Evolutionary conservation across 2,888 invertebrate genomes (phyloP), one percentile per base, ranked within the genome.

Genomic region (Diarsia brunnea): DNA sequence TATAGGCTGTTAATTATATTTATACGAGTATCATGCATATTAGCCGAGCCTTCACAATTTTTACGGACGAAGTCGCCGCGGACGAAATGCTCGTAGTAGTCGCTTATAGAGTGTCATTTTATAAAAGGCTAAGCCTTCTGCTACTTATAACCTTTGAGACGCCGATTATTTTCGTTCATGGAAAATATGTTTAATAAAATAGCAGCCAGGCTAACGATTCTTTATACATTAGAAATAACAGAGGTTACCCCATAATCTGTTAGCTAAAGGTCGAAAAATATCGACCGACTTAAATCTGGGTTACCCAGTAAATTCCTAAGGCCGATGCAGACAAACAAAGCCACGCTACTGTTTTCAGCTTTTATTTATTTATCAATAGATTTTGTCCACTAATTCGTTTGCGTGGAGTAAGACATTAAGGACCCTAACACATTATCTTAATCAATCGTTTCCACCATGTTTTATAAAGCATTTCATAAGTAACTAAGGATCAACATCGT

Each of bases 211-310:
- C 49, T 27, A 10, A 66, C 66, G 21, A 69, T 55, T 61, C 27
- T 58, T 53, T 66, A 21, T 55, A 68, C 31, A 67, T 65, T 69
- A 69, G 38, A 81, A n/a, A 84, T 69, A 69, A 75, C 69, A 73
- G 75, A 74, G 65, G 63, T 58, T 61, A 71, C 75, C 68, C 72
- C 66, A 68, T 77, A 78, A 77, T 78, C 83, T 69, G 73, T 78
- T 49, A 80, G 67, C 11, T 83, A 89, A 90, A 90, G 88, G 88
- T 90, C 84, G 86, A 87, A 90, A 89, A 85, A 73, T 87, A 91
- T 92, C 86, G 91, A 92, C 82, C 90, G 64, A 45, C 60, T 72
- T 72, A 76, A 78, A 92, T 90, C 87, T 89, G 88, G 92, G 93
- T 93, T 91, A 93, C 84, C 89, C 88, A 91, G 91, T 84, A 79